A percentile compares a stretch with the other conserved stretches of the same genome.
Evolutionary conservation across 2,888 invertebrate genomes (phyloP).

Genomic region (Eucriotettix oculatus): DNA sequence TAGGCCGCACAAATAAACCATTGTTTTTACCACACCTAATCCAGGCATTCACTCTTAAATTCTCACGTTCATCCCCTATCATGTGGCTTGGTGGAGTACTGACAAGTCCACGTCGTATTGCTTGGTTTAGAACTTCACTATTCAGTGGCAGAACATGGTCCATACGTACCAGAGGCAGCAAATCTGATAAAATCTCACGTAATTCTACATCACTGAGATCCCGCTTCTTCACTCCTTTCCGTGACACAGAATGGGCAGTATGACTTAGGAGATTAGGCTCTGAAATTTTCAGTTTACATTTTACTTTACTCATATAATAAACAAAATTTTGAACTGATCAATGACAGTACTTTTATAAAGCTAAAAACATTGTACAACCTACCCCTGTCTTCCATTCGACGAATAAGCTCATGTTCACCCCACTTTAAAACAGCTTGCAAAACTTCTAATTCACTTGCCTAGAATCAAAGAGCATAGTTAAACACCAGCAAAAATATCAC

Average conservation of each 20-base stretch:
- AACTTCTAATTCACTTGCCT: constrained; percentile 81
- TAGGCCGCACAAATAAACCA: constrained; percentile 63
- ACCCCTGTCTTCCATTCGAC: constrained; percentile 69
- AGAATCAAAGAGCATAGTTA: constrained; percentile 17
- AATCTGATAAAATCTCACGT: constrained; percentile 65
- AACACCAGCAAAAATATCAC: not conserved
- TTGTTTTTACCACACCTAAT: constrained; percentile 51
- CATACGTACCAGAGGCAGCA: constrained; percentile 69
- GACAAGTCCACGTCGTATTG: constrained; percentile 18
- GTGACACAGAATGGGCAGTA: constrained; percentile 79
- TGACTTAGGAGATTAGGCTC: constrained; percentile 83
- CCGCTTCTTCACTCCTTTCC: constrained; percentile 66
- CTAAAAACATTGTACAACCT: constrained; percentile 2
- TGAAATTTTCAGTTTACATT: constrained; percentile 19
- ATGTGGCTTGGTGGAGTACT: constrained; percentile 71
- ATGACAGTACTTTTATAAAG: not conserved
- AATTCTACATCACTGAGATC: constrained; percentile 74
- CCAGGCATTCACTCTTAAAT: constrained; percentile 59
- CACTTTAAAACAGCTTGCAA: constrained; percentile 72
- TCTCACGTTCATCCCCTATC: constrained; percentile 52
- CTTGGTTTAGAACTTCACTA: constrained; percentile 58
- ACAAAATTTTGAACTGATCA: not conserved
- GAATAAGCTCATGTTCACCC: constrained; percentile 73
- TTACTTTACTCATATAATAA: not conserved
- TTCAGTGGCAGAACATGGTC: constrained; percentile 81